Conservation (phyloP, 64 coral and sea anemone species). For the Cladopsammia gracilis region DNA sequence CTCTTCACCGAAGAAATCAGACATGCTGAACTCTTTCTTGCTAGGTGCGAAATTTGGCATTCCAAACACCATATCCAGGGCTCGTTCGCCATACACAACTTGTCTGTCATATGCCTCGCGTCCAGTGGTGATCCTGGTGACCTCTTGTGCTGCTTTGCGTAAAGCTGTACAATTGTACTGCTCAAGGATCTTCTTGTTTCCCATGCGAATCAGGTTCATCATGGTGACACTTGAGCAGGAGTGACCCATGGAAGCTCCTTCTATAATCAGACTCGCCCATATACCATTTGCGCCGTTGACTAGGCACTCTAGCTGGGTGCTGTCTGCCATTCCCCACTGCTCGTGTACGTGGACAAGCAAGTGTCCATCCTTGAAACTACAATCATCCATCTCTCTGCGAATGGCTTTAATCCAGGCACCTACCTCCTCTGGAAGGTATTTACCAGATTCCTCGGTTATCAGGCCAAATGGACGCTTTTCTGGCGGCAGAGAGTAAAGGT, state of each 20-base stretch:
- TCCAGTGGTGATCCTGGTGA: slow-evolving; percentile 67
- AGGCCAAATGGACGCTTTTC: too few species aligned
- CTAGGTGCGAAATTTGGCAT: neutral
- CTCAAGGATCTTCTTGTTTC: slow-evolving; percentile 48
- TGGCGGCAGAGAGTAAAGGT: too few species aligned
- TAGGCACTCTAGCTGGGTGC: slow-evolving; percentile 53
- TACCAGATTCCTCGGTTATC: too few species aligned
- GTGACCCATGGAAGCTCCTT: slow-evolving; percentile 75
- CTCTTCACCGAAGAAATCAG: slow-evolving; percentile 46
- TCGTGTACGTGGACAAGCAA: slow-evolving; percentile 51
- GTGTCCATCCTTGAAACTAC: neutral
- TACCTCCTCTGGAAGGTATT: too few species aligned
- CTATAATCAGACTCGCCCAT: slow-evolving; percentile 61
- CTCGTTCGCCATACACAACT: slow-evolving; percentile 53
- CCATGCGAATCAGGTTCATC: slow-evolving; percentile 64
- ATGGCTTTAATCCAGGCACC: too few species aligned
- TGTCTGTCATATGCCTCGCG: slow-evolving; percentile 44
- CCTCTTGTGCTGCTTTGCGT: slow-evolving; percentile 48
- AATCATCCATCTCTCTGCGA: too few species aligned
- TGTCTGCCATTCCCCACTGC: slow-evolving; percentile 61
- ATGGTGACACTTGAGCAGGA: slow-evolving; percentile 61
- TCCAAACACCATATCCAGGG: slow-evolving; percentile 46
- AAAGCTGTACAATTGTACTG: slow-evolving; percentile 57
- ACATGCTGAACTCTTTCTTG: slow-evolving; percentile 1
- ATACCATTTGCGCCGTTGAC: slow-evolving; percentile 54